These are phyloP conservation scores for Calliopum simillimum DNA, from an alignment of 2,888 invertebrate species.

Conservation along the genomic window DNA sequence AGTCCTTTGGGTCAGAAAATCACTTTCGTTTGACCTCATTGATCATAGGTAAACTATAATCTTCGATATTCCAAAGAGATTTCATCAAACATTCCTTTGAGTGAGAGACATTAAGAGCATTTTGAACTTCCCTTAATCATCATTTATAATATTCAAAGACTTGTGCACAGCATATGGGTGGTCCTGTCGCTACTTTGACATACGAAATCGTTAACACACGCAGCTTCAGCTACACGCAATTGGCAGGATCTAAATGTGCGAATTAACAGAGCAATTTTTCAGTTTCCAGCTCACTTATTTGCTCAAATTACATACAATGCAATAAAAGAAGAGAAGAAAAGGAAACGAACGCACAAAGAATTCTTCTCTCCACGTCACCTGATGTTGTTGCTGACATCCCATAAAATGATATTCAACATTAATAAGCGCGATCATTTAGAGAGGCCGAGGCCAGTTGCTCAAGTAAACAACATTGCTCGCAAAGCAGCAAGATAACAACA, in stretches of 20 bases:
- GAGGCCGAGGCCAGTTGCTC: background rate
- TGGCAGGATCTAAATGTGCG: conserved; percentile 7
- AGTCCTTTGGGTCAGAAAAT: no score
- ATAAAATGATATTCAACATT: conserved; percentile 30
- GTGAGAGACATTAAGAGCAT: no score
- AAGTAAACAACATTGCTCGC: background rate
- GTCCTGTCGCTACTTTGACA: conserved; percentile 13
- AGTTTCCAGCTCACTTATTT: background rate
- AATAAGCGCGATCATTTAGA: conserved; percentile 27
- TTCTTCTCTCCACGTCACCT: conserved; percentile 4
- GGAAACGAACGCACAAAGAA: no score
- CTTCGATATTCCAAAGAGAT: no score
- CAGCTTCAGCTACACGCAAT: background rate
- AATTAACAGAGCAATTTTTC: conserved; percentile 6
- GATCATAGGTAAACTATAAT: no score
- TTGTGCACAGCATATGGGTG: conserved; percentile 18
- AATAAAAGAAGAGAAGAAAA: background rate
- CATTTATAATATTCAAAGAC: no score
- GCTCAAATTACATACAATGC: conserved; percentile 16
- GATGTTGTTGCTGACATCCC: conserved; percentile 32
- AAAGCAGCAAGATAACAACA: background rate
- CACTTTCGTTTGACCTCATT: no score
- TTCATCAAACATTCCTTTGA: no score
- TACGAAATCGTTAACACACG: conserved; percentile 8
- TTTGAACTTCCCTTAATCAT: no score